A percentile compares a stretch with the other conserved stretches of the same genome.
Conservation (phyloP, 2,888 invertebrate species). For the Calameuta pallipes region DNA sequence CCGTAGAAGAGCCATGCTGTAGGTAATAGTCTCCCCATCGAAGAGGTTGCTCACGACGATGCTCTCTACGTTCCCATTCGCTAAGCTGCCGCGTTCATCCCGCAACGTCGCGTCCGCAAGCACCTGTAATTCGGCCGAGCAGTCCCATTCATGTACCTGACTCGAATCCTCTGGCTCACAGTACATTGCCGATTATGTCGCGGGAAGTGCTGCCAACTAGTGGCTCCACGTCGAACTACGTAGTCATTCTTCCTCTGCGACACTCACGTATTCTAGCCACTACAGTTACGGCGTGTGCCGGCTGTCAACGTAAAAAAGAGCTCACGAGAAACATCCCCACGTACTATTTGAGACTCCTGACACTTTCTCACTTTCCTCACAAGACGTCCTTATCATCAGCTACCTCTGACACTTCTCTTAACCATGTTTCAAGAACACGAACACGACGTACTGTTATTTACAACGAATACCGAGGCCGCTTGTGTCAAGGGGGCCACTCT, state of each 20-base stretch:
- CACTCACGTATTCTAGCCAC: neutral
- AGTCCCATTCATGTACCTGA: neutral
- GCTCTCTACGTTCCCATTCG: slow-evolving; percentile 54
- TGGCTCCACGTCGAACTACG: slow-evolving; percentile 5
- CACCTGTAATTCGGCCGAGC: slow-evolving; percentile 42
- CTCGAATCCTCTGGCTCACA: neutral
- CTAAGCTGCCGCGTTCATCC: slow-evolving; percentile 41
- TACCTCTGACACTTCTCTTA: neutral
- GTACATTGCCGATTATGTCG: neutral
- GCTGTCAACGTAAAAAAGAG: neutral
- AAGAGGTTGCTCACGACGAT: slow-evolving; percentile 71
- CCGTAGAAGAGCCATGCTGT: slow-evolving; percentile 73
- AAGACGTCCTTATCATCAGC: neutral
- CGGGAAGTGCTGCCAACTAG: slow-evolving; percentile 47
- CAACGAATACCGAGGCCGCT: neutral
- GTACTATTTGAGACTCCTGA: neutral
- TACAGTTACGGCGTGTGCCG: neutral
- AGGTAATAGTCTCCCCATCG: slow-evolving; percentile 72
- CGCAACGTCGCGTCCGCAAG: slow-evolving; percentile 49
- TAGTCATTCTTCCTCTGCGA: neutral
- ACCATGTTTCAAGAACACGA: neutral
- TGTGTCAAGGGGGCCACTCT: slow-evolving; percentile 7
- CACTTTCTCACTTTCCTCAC: neutral
- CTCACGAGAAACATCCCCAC: neutral
- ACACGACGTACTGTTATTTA: neutral